Conservation (phyloP, 2,888 invertebrate genomes). For the Apotomis betuletana region DNA sequence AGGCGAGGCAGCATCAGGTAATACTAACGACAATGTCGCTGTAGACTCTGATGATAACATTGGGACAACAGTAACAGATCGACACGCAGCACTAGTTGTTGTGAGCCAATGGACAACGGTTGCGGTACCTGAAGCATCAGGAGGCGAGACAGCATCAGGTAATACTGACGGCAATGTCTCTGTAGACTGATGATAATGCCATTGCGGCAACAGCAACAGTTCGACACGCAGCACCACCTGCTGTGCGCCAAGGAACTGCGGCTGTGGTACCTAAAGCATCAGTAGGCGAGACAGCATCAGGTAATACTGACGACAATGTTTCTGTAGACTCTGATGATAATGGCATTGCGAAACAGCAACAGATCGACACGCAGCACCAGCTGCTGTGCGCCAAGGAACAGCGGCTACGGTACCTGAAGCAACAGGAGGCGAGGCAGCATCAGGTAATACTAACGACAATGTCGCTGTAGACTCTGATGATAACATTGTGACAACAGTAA, state of each 20-base stretch:
- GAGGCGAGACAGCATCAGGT: too few species aligned
- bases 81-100: not conserved
- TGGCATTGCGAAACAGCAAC: too few species aligned
- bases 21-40: conserved; percentile 55
- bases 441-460: conserved; percentile 55
- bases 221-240: conserved; percentile 96
- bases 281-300: conserved; percentile 90
- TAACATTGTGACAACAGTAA: too few species aligned
- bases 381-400: too few species aligned
- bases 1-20: conserved; percentile 88
- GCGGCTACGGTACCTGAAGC: conserved; percentile 24
- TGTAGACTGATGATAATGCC: conserved; percentile 86
- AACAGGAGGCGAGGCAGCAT: too few species aligned
- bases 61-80: too few species aligned
- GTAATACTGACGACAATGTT: conserved; percentile 64
- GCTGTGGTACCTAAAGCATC: conserved; percentile 96
- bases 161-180: too few species aligned
- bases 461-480: too few species aligned
- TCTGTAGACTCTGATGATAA: too few species aligned
- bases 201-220: conserved; percentile 98
- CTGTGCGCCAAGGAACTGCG: conserved; percentile 96
- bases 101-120: conserved; percentile 14
- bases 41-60: too few species aligned
- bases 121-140: too few species aligned
- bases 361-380: not conserved